Evolutionary conservation across 2,888 invertebrate genomes (phyloP).

Genomic region (Deroplatys truncata): DNA sequence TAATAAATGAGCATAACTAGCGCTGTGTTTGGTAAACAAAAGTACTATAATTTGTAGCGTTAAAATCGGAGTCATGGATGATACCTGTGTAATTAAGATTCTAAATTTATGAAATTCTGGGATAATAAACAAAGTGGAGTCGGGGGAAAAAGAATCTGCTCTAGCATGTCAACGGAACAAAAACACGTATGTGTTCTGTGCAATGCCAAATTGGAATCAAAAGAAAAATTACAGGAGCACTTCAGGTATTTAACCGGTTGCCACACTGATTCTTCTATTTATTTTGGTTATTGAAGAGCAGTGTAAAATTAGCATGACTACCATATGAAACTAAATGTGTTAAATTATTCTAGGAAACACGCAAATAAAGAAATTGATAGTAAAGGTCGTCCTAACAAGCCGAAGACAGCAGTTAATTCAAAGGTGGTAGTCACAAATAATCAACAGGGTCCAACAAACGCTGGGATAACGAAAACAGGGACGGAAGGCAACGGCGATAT

Average conservation of each 20-base stretch:
- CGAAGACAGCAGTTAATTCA: background rate
- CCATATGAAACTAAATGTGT: background rate
- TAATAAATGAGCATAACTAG: background rate
- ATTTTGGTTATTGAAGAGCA: background rate
- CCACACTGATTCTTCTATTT: background rate
- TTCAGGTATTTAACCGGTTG: constrained; percentile 49
- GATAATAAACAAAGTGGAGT: background rate
- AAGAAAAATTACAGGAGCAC: constrained; percentile 58
- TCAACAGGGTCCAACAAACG: constrained; percentile 30
- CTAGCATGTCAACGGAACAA: constrained; percentile 16
- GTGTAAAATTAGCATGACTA: background rate
- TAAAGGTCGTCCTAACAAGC: constrained; percentile 38
- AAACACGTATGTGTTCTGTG: constrained; percentile 52
- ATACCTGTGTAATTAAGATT: background rate
- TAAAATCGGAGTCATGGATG: background rate
- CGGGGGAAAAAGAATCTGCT: background rate
- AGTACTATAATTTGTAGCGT: background rate
- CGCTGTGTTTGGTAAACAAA: background rate
- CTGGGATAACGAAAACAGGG: background rate
- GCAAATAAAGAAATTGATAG: constrained; percentile 57
- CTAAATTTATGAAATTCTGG: background rate
- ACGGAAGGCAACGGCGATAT: constrained; percentile 33
- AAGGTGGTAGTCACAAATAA: background rate
- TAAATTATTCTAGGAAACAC: constrained; percentile 50
- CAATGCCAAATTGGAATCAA: constrained; percentile 51